phyloP scores from a whole-genome alignment of 2,113 vertebrate genomes.

The Pristiophorus japonicus region DNA sequence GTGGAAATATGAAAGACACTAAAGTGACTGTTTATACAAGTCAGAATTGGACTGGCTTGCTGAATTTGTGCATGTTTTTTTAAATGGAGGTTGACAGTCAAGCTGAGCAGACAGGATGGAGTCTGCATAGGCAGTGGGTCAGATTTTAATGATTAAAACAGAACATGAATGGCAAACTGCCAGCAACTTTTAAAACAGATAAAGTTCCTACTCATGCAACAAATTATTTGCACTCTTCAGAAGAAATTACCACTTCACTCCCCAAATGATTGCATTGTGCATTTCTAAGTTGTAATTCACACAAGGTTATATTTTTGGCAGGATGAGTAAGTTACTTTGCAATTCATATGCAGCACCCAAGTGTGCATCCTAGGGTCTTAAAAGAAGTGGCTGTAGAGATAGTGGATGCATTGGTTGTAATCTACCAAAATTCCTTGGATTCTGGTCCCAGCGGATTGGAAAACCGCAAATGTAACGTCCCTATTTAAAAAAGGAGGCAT shows the following conservation, averaged over 20 bases:
- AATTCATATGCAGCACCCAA: background rate
- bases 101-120: constrained; percentile 22
- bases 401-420: too few relatives aligned
- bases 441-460: too few relatives aligned
- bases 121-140: constrained; percentile 15
- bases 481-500: too few relatives aligned
- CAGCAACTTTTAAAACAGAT: background rate
- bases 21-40: background rate
- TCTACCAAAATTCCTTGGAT: too few relatives aligned
- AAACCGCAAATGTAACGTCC: too few relatives aligned
- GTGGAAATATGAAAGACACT: constrained; percentile 1
- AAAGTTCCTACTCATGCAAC: background rate
- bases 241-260: background rate
- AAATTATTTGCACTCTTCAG: background rate
- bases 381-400: too few relatives aligned
- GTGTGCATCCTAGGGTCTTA: too few relatives aligned
- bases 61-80: background rate
- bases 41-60: background rate
- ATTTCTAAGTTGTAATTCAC: background rate
- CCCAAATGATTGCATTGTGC: background rate
- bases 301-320: background rate
- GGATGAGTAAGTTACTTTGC: constrained; percentile 1
- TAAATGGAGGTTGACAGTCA: background rate
- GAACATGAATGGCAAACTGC: background rate
- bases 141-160: constrained; percentile 28